phyloP scores from a whole-genome alignment of 2,797 vertebrate species.

The Xenops minutus region DNA sequence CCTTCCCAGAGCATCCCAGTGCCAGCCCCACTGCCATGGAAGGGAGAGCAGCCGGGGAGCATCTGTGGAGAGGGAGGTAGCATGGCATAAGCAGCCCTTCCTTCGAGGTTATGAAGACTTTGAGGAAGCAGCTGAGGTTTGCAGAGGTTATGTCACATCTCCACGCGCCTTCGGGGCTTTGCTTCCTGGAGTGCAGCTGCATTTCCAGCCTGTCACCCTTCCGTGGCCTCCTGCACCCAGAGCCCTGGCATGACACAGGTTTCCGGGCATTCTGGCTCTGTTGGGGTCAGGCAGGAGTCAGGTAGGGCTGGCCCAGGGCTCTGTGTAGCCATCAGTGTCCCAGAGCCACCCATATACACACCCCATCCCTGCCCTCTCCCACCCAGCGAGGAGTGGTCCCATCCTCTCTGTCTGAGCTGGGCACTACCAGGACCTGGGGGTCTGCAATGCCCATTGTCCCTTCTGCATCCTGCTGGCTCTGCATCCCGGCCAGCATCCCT shows the following conservation, averaged over 20 bases:
- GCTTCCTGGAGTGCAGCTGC: constrained; percentile 15
- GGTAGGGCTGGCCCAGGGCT: not conserved
- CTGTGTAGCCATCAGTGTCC: not conserved
- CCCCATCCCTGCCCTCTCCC: no score
- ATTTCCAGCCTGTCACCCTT: not conserved
- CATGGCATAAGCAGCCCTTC: not conserved
- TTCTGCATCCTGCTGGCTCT: not conserved
- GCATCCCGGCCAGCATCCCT: accelerated
- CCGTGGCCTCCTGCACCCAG: not conserved
- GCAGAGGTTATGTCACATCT: not conserved
- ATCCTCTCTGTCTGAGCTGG: accelerated
- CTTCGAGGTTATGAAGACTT: not conserved
- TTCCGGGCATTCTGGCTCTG: accelerated
- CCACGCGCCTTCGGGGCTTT: not conserved
- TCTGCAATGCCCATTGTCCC: accelerated
- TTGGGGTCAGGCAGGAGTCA: not conserved
- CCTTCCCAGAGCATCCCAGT: not conserved
- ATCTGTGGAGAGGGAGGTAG: accelerated
- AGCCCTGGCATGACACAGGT: not conserved
- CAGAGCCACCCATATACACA: accelerated
- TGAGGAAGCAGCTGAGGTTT: not conserved
- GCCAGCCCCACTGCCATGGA: accelerated
- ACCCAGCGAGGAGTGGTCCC: accelerated
- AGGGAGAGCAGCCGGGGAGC: not conserved
- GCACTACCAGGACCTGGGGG: accelerated